Base-by-base conservation (phyloP, 2,888 invertebrate species). In the Blastobasis adustella region DNA sequence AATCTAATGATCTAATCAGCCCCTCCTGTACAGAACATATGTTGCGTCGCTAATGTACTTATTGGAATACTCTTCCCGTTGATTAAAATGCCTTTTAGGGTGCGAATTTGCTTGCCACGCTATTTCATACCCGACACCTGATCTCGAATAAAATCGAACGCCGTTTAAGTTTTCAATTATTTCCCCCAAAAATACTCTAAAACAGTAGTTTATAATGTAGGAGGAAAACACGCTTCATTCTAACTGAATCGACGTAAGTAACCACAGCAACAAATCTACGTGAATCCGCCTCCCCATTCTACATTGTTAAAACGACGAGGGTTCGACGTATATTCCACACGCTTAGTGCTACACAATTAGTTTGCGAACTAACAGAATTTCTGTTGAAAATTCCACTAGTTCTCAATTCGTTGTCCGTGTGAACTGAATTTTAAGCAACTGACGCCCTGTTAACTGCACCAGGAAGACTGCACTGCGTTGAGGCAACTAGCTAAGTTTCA, bases 11-110 rank as follows among this genome's bases (percentile, higher is more conserved):
- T n/a, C n/a, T n/a, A n/a, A n/a, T n/a, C n/a, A n/a, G 58, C 75
- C 78, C 79, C 75, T 74, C 66, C 69, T 73, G 73, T 73, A 77
- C 63, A 61, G 55, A 67, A 71, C 82, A 80, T 77, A 79, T 77
- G 82, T 66, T 69, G 69, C 75, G 68, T 71, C 64, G 62, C 66
- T 76, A 76, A 75, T 76, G 64, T 64, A 71, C 69, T 72, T 71
- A 68, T 63, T 58, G 60, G 52, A 63, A 62, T 62, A 61, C 59
- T 46, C 41, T 41, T 39, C 42, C 8, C 37, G 41, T 46, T 51
- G 45, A 46, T 41, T 45, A 48, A 48, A 44, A 51, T 55, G 54
- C 58, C 59, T 23, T 23, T 23, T 23, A 23, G 23, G 23, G 23
- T 23, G 23, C 23, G 23, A 23, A 23, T 23, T 23, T 23, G 23